Evolutionary conservation across 2,113 vertebrate species (phyloP).

Genomic region (Astur gentilis): DNA sequence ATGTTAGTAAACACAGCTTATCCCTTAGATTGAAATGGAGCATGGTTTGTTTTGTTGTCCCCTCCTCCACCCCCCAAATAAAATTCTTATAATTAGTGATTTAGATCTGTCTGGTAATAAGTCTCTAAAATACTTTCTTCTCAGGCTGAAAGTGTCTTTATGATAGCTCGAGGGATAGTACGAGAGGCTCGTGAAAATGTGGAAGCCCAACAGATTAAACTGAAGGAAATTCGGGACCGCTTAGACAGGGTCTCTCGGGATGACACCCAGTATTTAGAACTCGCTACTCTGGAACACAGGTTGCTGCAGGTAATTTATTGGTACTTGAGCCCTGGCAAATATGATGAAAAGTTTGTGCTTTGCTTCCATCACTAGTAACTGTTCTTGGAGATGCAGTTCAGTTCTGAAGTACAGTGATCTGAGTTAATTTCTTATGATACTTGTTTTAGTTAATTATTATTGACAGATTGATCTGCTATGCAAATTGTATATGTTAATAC

Average conservation of each 20-base stretch:
- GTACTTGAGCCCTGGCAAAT: background rate
- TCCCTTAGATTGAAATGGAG: background rate
- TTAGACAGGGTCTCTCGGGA: constrained; percentile 92
- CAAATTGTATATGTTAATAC: background rate
- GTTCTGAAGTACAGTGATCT: background rate
- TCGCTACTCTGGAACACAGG: constrained; percentile 92
- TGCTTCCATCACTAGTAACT: background rate
- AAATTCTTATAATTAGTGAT: background rate
- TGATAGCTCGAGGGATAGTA: constrained; percentile 92
- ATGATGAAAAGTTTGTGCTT: background rate
- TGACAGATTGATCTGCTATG: background rate
- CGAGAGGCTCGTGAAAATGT: constrained; percentile 82
- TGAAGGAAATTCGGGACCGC: constrained; percentile 92
- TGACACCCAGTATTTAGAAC: constrained; percentile 89
- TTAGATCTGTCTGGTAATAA: background rate
- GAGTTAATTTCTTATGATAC: background rate
- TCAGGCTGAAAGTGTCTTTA: constrained; percentile 92
- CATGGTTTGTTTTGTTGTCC: background rate
- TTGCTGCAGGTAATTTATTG: constrained; percentile 86
- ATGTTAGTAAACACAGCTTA: background rate
- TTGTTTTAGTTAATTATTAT: background rate
- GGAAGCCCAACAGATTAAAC: constrained; percentile 81
- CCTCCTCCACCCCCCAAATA: no score
- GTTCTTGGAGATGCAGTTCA: background rate
- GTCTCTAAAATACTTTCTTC: constrained; percentile 6